Evolutionary conservation across 1,140 invertebrate species (phyloP).

Genomic region (Oncopodura yosiiana): DNA sequence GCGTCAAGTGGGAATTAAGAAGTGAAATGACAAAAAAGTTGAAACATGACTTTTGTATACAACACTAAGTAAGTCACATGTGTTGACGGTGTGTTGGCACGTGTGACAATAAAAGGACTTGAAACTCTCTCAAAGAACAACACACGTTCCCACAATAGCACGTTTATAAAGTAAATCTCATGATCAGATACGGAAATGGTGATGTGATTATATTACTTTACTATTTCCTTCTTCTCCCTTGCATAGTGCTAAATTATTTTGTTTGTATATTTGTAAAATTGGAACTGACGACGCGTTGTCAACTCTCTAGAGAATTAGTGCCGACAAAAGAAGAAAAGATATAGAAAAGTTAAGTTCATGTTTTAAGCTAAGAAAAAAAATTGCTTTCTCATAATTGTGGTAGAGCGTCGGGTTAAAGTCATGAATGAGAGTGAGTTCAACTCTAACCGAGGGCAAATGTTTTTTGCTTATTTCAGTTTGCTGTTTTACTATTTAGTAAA

Average conservation of each 20-base stretch:
- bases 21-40: slow-evolving; percentile 11
- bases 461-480: too few species aligned
- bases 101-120: slow-evolving; percentile 2
- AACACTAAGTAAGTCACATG: slow-evolving; percentile 6
- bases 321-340: slow-evolving; percentile 11
- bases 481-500: too few species aligned
- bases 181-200: slow-evolving; percentile 24
- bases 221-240: not conserved
- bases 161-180: slow-evolving; percentile 5
- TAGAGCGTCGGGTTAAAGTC: too few species aligned
- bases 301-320: slow-evolving; percentile 27
- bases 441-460: too few species aligned
- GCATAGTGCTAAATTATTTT: not conserved
- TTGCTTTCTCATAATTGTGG: too few species aligned
- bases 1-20: slow-evolving; percentile 33
- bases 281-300: not conserved
- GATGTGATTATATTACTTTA: slow-evolving; percentile 24
- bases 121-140: slow-evolving; percentile 8
- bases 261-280: not conserved
- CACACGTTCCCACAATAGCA: slow-evolving; percentile 17
- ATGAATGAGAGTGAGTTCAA: too few species aligned
- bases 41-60: too few species aligned
- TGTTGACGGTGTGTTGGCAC: slow-evolving; percentile 15
- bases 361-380: too few species aligned
- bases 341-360: too few species aligned